Percentiles rank a stretch among this genome's conserved stretches.
phyloP scores from a whole-genome alignment of 2,113 vertebrate genomes.

The Leptosomus discolor region DNA sequence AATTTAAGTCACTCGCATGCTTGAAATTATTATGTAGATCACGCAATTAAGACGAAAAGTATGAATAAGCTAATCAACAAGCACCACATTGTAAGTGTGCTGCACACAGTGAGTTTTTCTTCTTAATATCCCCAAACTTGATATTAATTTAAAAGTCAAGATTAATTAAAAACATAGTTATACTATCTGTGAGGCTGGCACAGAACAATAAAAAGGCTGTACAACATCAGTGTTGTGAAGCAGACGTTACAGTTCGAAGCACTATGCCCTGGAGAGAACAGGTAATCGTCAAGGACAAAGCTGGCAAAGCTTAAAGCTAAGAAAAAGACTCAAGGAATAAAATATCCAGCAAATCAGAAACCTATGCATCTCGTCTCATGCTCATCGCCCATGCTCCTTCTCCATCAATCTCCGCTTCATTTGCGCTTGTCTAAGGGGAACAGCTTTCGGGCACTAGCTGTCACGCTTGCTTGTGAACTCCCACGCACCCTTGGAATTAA shows the following conservation, averaged over 20 bases:
- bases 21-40: background rate
- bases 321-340: background rate
- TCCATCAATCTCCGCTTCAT: background rate
- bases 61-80: background rate
- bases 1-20: background rate
- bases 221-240: background rate
- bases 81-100: background rate
- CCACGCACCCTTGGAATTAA: background rate
- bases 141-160: background rate
- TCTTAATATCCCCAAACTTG: background rate
- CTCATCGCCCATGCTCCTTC: background rate
- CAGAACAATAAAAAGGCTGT: background rate
- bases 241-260: background rate
- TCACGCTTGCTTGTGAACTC: background rate
- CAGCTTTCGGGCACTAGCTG: background rate
- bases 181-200: background rate
- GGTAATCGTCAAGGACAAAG: background rate
- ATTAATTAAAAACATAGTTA: background rate
- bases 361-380: background rate
- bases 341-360: background rate
- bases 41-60: background rate
- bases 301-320: background rate
- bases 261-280: background rate
- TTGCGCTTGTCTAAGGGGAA: background rate
- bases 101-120: background rate